Conservation (phyloP, 1,140 invertebrate species). For the Hyposmocoma kahamanoa region DNA sequence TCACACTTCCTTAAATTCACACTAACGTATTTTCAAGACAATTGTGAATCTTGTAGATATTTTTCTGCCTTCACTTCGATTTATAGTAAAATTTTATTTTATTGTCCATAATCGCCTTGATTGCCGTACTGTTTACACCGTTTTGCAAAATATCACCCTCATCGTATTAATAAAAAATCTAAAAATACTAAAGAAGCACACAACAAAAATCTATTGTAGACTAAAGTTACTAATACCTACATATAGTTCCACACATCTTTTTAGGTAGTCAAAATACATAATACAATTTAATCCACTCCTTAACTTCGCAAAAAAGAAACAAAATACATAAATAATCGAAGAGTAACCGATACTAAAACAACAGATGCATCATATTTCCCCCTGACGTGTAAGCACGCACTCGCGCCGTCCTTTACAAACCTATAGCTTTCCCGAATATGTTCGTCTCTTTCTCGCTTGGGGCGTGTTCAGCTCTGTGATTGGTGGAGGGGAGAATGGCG, state of each 20-base stretch:
- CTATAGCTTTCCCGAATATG: constrained; percentile 31
- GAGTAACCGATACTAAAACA: constrained; percentile 65
- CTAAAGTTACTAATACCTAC: too few relatives aligned
- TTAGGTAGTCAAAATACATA: constrained; percentile 21
- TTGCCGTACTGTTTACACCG: too few relatives aligned
- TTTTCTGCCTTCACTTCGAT: not conserved
- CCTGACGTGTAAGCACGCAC: constrained; percentile 47
- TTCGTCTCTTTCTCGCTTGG: constrained; percentile 32
- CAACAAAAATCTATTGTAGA: too few relatives aligned
- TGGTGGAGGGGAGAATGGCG: constrained; percentile 52
- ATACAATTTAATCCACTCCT: constrained; percentile 38
- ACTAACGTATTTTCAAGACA: too few relatives aligned
- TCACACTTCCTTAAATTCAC: constrained; percentile 11
- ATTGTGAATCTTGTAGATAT: not conserved
- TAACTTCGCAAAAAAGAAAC: constrained; percentile 43
- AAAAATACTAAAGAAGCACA: too few relatives aligned
- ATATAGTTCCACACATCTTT: too few relatives aligned
- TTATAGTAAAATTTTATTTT: too few relatives aligned
- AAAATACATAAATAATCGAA: constrained; percentile 61
- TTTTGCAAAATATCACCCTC: too few relatives aligned
- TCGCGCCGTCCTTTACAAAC: constrained; percentile 27
- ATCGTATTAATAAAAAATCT: too few relatives aligned
- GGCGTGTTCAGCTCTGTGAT: constrained; percentile 53
- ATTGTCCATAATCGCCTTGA: too few relatives aligned
- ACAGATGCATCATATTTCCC: constrained; percentile 70